Percentiles rank a stretch among this genome's conserved stretches.
Conservation (phyloP, 2,797 vertebrate species). For the Melanotaenia trifasciata region DNA sequence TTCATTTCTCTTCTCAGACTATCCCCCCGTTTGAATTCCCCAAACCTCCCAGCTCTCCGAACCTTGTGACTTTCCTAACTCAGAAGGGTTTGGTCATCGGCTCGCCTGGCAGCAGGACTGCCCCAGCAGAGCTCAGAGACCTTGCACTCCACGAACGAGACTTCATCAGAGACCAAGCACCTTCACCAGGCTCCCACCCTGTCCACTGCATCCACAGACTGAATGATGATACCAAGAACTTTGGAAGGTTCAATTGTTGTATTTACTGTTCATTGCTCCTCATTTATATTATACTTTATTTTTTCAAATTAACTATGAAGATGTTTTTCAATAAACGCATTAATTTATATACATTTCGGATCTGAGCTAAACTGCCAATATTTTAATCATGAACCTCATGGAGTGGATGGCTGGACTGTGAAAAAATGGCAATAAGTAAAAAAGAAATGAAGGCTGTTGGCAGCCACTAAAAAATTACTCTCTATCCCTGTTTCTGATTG, state of each 20-base stretch:
- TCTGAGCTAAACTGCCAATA: too few species aligned
- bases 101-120: conserved; percentile 87
- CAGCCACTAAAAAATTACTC: neutral
- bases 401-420: neutral
- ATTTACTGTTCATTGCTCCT: neutral
- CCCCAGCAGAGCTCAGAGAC: conserved; percentile 86
- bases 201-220: conserved; percentile 72
- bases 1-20: conserved; percentile 73
- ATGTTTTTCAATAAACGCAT: neutral
- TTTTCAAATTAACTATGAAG: too few species aligned
- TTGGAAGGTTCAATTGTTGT: conserved; percentile 65
- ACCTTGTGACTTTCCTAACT: conserved; percentile 90
- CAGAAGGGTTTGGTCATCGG: conserved; percentile 88
- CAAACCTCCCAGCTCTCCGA: conserved; percentile 91
- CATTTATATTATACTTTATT: neutral
- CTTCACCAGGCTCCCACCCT: conserved; percentile 79
- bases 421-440: neutral
- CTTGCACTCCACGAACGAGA: conserved; percentile 61
- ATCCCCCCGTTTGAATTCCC: conserved; percentile 93
- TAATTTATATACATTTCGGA: neutral
- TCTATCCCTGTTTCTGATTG: neutral
- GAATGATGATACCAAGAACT: conserved; percentile 55
- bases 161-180: conserved; percentile 46
- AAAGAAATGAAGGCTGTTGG: neutral
- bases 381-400: neutral